These are phyloP conservation scores for Pagetopsis macropterus DNA, from an alignment of 2,797 vertebrate species.

Conservation along the genomic window DNA sequence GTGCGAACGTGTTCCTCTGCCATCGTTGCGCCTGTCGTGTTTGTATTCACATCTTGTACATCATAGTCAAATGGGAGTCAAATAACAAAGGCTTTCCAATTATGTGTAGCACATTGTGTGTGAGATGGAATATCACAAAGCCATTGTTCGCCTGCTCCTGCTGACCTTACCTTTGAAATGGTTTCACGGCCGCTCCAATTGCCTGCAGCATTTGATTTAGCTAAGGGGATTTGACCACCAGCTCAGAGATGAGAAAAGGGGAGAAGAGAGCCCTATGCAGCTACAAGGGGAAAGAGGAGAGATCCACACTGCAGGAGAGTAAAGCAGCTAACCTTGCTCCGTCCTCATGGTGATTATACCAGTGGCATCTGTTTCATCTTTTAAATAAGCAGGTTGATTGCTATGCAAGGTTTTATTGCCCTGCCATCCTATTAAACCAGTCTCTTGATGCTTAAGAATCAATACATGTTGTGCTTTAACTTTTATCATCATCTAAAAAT, in stretches of 20 bases:
- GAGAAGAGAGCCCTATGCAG: slow-evolving; percentile 45
- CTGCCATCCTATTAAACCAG: slow-evolving; percentile 46
- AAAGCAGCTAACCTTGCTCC: slow-evolving; percentile 65
- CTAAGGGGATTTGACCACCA: slow-evolving; percentile 83
- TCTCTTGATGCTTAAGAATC: slow-evolving; percentile 29
- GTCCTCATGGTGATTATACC: slow-evolving; percentile 57
- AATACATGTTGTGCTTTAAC: slow-evolving; percentile 39
- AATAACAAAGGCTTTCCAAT: slow-evolving; percentile 86
- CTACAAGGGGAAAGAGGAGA: slow-evolving; percentile 59
- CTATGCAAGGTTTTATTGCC: slow-evolving; percentile 47
- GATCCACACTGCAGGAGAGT: slow-evolving; percentile 38
- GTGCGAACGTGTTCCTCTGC: slow-evolving; percentile 69
- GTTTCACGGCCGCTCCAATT: slow-evolving; percentile 78
- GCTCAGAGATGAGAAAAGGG: slow-evolving; percentile 71
- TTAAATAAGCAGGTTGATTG: slow-evolving; percentile 54
- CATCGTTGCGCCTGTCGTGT: slow-evolving; percentile 74
- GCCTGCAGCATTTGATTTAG: slow-evolving; percentile 83
- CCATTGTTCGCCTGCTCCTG: slow-evolving; percentile 79
- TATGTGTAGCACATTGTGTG: slow-evolving; percentile 78
- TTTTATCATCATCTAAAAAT: slow-evolving; percentile 28
- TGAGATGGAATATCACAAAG: slow-evolving; percentile 82
- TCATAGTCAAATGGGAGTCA: slow-evolving; percentile 84
- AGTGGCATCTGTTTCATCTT: slow-evolving; percentile 63
- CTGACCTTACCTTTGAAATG: slow-evolving; percentile 83
- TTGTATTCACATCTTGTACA: slow-evolving; percentile 83